Evolutionary conservation across 2,113 vertebrate species (phyloP), one percentile per base, ranked within the genome.

Genomic region (Euleptes europaea): DNA sequence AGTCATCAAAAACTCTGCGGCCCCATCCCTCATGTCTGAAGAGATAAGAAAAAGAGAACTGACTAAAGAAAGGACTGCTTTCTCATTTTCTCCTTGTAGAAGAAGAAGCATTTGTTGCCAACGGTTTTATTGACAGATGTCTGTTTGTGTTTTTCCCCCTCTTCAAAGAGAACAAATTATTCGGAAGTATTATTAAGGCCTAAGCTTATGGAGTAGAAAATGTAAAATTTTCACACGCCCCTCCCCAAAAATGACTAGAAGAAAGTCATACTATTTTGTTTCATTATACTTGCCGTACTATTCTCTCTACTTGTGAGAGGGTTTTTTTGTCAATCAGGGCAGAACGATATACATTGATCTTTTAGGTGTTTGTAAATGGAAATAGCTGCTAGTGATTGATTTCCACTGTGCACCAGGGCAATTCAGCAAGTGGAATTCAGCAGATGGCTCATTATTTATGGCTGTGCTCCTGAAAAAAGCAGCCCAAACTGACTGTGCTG

Each of bases 301-400:
- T 21, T 91, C 31, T 90, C 84, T 38, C 83, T 21, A 42, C 0
- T 54, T 79, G 77, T 83, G 57, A 84, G 74, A 89, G 72, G 74
- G 31, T 83, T 88, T 10, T 35, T 84, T 5, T 80, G 69, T 89
- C 76, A 92, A 80, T 90, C 1, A 3, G 66, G 90, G 80, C 75
- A 49, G 82, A 89, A 70, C 66, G 44, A 26, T 54, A 81, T 74
- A 89, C 81, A 0, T 0, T 67, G 69, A 75, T 31, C 89, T 26
- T 67, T 44, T 86, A 63, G 26, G 74, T 78, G n/a, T 83, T 87
- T 51, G 57, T 88, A 88, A 84, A 81, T 72, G 49, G 80, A 88
- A 91, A 84, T 84, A 80, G 81, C 77, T 84, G 79, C 44, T 26
- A 33, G 10, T 86, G 86, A 49, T 91, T 33, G 31, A 91, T 90